Conservation (phyloP, 2,888 invertebrate genomes). For the Cylloceria caligata region DNA sequence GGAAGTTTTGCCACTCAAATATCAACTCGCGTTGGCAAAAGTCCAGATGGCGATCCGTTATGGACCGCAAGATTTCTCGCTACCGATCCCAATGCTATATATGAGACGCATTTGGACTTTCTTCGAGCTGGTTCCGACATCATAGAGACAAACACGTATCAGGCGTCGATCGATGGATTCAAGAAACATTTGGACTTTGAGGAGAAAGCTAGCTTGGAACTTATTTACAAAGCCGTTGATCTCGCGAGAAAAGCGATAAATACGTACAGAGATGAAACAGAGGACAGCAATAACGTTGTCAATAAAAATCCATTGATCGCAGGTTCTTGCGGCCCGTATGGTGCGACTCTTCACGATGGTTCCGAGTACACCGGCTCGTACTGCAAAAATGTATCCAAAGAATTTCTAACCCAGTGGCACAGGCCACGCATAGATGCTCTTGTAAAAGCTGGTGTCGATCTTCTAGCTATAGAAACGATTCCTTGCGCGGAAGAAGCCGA, state of each 20-base stretch:
- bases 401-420: conserved; percentile 93
- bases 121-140: conserved; percentile 94
- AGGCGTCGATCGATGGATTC: conserved; percentile 87
- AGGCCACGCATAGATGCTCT: conserved; percentile 92
- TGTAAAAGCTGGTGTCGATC: conserved; percentile 92
- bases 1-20: conserved; percentile 94
- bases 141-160: conserved; percentile 85
- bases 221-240: conserved; percentile 91
- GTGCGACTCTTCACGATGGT: conserved; percentile 95
- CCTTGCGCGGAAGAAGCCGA: conserved; percentile 94
- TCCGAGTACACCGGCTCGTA: conserved; percentile 97
- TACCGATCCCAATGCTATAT: conserved; percentile 92
- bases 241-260: conserved; percentile 90
- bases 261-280: conserved; percentile 73
- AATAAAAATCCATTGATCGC: conserved; percentile 88
- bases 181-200: conserved; percentile 90
- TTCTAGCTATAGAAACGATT: conserved; percentile 96
- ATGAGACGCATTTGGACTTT: conserved; percentile 93
- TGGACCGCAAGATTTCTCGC: conserved; percentile 95
- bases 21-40: conserved; percentile 90
- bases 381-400: conserved; percentile 88
- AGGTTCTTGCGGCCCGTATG: conserved; percentile 97
- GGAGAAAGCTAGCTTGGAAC: conserved; percentile 88
- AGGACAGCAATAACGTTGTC: conserved; percentile 63
- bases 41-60: conserved; percentile 93